Percentiles rank a stretch among this genome's conserved stretches.
These are phyloP conservation scores for Punctoribates punctum DNA, from an alignment of 2,888 invertebrate genomes.

Conservation along the genomic window DNA sequence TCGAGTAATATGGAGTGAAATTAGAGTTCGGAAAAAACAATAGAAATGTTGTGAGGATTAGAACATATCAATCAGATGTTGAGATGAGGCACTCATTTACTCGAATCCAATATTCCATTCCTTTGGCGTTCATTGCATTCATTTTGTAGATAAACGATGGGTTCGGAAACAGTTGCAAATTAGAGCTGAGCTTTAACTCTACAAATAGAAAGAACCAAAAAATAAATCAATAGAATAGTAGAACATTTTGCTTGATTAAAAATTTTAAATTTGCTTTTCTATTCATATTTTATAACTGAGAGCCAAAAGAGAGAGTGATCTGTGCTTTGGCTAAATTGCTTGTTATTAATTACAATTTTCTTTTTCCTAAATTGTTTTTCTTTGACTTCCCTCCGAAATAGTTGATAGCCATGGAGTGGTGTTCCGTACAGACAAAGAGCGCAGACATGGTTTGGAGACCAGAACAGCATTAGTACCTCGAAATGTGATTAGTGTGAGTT, in stretches of 20 bases:
- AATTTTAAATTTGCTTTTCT: slow-evolving; percentile 15
- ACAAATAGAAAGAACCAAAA: neutral
- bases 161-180: slow-evolving; percentile 24
- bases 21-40: slow-evolving; percentile 23
- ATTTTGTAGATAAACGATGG: slow-evolving; percentile 23
- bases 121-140: neutral
- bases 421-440: neutral
- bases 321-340: slow-evolving; percentile 26
- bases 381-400: slow-evolving; percentile 11
- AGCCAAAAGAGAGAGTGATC: neutral
- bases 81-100: neutral
- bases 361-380: slow-evolving; percentile 23
- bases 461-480: slow-evolving; percentile 3
- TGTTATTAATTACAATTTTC: slow-evolving; percentile 30
- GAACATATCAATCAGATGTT: slow-evolving; percentile 14
- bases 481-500: slow-evolving; percentile 25
- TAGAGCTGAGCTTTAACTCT: neutral
- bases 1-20: neutral
- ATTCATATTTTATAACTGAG: slow-evolving; percentile 25
- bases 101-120: neutral
- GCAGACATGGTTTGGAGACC: neutral
- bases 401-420: neutral
- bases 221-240: slow-evolving; percentile 24
- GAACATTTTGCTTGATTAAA: slow-evolving; percentile 30
- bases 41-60: slow-evolving; percentile 25